Evolutionary conservation across 2,888 invertebrate species (phyloP), one percentile per base, ranked within the genome.

Genomic region (Agriopis leucophaearia): DNA sequence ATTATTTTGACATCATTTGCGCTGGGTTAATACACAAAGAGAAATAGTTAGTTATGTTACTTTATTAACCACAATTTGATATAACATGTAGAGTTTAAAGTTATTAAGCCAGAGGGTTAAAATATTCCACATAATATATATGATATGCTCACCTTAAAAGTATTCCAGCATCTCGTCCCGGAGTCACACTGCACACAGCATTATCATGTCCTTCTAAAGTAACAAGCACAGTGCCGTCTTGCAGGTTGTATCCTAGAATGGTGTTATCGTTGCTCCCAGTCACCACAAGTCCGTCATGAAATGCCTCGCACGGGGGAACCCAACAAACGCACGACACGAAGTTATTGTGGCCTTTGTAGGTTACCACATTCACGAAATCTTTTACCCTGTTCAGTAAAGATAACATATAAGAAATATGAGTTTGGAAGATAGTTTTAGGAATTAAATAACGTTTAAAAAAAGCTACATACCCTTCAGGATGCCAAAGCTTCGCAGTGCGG

Each of bases 261-360:
- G 95, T 95, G 70, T 96, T 96, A 87, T 99, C 99, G 89, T 98
- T 97, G 81, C 98, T 97, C 16, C 98, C 99, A 6, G 98, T 98
- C 62, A 98, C 92, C 61, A 99, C 96, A 66, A 98, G 92, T 3
- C 98, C 97, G 66, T 96, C 95, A 0, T 97, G 97, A 82, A 95
- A 95, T 18, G 94, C 92, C 72, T 95, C 94, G 72, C 95, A 95
- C 0, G 97, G 96, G 54, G 96, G 96, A 76, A 98, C 83, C 83
- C 96, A 96, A 82, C 96, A 96, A 0, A 98, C 96, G 77, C 96
- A 96, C 0, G 97, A 96, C 0, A 99, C 97, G 86, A 97, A 99
- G 85, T 98, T 98, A 61, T 95, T 95, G 84, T 99, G 98, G 36
- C 98, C 98, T 79, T 94, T 95, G 78, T 97, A 95, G 0, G 96